Percentiles rank a stretch among this genome's conserved stretches.
Conservation (phyloP, 2,888 invertebrate genomes). For the Acanthopleura granulata region DNA sequence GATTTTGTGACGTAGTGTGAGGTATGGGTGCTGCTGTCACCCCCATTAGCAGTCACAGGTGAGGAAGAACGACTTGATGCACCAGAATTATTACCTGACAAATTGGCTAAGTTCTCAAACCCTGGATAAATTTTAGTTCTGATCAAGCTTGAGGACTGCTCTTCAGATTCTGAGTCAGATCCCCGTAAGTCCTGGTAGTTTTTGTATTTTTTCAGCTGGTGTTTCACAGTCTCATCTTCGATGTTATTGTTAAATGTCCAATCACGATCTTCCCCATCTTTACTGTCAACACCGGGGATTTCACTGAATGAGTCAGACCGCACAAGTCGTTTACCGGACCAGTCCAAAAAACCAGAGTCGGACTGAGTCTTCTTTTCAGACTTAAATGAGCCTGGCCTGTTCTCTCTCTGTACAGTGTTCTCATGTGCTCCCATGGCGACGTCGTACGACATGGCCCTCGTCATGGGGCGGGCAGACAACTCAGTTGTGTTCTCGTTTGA, state of each 20-base stretch:
- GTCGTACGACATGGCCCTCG: background rate
- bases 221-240: constrained; percentile 25
- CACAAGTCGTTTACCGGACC: constrained; percentile 56
- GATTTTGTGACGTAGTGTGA: background rate
- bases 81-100: constrained; percentile 35
- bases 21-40: background rate
- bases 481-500: background rate
- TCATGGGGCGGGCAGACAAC: background rate
- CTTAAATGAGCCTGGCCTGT: constrained; percentile 40
- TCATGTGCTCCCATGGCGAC: background rate
- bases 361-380: constrained; percentile 27
- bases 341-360: constrained; percentile 35
- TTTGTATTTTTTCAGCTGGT: constrained; percentile 28
- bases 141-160: constrained; percentile 26
- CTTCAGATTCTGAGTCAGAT: background rate
- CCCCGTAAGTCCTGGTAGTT: constrained; percentile 21
- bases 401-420: background rate
- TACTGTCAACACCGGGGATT: constrained; percentile 46
- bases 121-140: constrained; percentile 39
- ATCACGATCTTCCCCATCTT: constrained; percentile 30
- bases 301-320: constrained; percentile 53
- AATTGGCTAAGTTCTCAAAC: constrained; percentile 39
- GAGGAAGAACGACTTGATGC: constrained; percentile 13
- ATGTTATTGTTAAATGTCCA: constrained; percentile 42
- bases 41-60: constrained; percentile 10